These are phyloP conservation scores for Pseudomyrmex cubaensis DNA, from an alignment of 1,140 invertebrate species.

Conservation along the genomic window DNA sequence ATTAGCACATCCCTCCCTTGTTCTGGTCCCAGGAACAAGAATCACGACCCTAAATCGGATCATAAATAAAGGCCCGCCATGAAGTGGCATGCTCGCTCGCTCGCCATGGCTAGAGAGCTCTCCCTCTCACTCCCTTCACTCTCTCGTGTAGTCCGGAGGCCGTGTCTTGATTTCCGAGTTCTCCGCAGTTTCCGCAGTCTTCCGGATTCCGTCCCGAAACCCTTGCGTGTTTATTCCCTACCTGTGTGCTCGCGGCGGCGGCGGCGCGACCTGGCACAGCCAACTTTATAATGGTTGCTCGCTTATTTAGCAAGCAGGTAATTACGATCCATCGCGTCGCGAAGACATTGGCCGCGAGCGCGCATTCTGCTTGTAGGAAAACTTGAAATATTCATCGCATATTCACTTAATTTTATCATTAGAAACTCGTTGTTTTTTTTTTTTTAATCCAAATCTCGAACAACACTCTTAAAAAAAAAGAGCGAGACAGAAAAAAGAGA, in stretches of 20 bases:
- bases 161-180: conserved; percentile 26
- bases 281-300: conserved; percentile 53
- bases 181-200: conserved; percentile 38
- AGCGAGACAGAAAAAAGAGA: too few relatives aligned
- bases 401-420: too few relatives aligned
- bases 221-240: conserved; percentile 13
- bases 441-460: too few relatives aligned
- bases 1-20: conserved; percentile 59
- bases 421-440: too few relatives aligned
- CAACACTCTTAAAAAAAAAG: too few relatives aligned
- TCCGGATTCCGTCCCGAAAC: conserved; percentile 36
- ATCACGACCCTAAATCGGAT: conserved; percentile 66
- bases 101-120: neutral
- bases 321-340: conserved; percentile 36
- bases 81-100: conserved; percentile 16
- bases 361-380: too few relatives aligned
- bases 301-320: conserved; percentile 40
- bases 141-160: neutral
- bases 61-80: conserved; percentile 63
- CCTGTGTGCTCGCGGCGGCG: neutral
- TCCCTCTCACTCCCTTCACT: too few relatives aligned
- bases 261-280: conserved; percentile 43
- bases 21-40: conserved; percentile 57
- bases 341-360: neutral
- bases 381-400: neutral